phyloP scores from a whole-genome alignment of 2,113 vertebrate genomes.

The Acrocephalus arundinaceus region DNA sequence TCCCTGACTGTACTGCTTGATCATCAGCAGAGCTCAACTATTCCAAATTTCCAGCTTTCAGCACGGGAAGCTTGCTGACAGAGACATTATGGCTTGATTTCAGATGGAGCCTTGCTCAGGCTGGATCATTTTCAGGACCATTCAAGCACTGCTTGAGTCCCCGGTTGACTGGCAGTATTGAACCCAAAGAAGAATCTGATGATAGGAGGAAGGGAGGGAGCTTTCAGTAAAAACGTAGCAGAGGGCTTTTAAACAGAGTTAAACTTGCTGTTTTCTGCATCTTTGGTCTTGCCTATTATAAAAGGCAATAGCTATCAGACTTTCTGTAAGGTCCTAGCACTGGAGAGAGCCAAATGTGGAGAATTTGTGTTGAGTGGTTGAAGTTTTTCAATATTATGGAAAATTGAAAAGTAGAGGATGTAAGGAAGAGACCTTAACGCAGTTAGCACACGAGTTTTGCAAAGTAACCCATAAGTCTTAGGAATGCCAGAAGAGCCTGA shows the following conservation, averaged over 20 bases:
- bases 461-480: background rate
- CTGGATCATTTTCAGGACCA: background rate
- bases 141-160: background rate
- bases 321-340: background rate
- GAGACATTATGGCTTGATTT: background rate
- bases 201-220: background rate
- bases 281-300: background rate
- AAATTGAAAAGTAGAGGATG: background rate
- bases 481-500: constrained; percentile 21
- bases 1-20: background rate
- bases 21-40: background rate
- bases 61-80: background rate
- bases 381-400: background rate
- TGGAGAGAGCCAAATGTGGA: background rate
- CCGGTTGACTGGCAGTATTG: background rate
- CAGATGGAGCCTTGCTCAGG: background rate
- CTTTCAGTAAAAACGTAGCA: background rate
- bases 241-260: background rate
- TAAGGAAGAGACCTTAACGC: background rate
- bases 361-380: background rate
- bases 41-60: background rate
- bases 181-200: background rate
- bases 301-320: background rate
- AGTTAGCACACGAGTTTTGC: background rate
- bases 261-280: background rate